phyloP scores from a whole-genome alignment of 1,140 invertebrate species.

The Caenorhabditis remanei region DNA sequence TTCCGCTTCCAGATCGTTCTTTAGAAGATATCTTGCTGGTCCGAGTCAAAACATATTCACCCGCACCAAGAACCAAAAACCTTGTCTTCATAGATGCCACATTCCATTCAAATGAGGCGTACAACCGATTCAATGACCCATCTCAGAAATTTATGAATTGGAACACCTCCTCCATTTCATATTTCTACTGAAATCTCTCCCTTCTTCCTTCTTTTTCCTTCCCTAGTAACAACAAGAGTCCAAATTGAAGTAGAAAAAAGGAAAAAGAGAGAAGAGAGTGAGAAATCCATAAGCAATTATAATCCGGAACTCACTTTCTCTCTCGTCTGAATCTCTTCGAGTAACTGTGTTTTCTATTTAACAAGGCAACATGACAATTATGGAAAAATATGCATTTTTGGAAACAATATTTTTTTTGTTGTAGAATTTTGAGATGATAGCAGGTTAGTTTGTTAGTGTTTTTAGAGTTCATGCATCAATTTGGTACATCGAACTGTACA shows the following conservation, averaged over 20 bases:
- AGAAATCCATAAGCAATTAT: slow-evolving; percentile 30
- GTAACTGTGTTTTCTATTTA: neutral
- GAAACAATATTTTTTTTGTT: neutral
- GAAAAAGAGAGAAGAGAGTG: neutral
- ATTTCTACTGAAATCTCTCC: neutral
- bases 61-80: too few species aligned
- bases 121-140: neutral
- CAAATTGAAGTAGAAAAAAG: neutral
- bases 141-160: slow-evolving; percentile 8
- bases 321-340: neutral
- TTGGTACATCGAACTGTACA: too few species aligned
- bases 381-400: slow-evolving; percentile 39
- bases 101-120: neutral
- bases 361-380: slow-evolving; percentile 40
- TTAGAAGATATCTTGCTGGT: too few species aligned
- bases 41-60: too few species aligned
- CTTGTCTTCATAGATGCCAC: too few species aligned
- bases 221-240: neutral
- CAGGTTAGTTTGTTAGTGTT: too few species aligned
- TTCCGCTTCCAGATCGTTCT: too few species aligned
- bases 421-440: too few species aligned
- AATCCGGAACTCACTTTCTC: slow-evolving; percentile 36
- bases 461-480: too few species aligned
- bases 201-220: neutral
- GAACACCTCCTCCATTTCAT: neutral